Conservation (phyloP, 2,888 invertebrate species). For the Drosophila falleni region DNA sequence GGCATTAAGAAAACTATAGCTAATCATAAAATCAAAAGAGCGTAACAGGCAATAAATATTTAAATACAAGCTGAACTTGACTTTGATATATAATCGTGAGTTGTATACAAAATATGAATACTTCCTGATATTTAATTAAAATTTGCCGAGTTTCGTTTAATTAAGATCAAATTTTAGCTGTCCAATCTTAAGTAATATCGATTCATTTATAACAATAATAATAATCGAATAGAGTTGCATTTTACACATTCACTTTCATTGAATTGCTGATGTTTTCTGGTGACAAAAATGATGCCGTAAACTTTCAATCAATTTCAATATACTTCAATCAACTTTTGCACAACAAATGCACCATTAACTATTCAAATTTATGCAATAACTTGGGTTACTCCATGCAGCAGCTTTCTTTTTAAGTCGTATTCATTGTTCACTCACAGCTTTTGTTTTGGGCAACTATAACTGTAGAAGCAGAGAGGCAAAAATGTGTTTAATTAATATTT, state of each 20-base stretch:
- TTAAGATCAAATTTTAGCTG: not conserved
- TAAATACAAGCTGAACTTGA: constrained; percentile 24
- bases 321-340: too few relatives aligned
- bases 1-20: constrained; percentile 21
- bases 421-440: constrained; percentile 14
- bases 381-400: constrained; percentile 14
- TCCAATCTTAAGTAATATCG: constrained; percentile 1
- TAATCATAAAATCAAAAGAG: constrained; percentile 26
- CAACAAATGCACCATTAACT: constrained; percentile 61
- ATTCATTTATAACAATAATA: constrained; percentile 1
- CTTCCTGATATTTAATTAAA: constrained; percentile 13
- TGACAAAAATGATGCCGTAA: constrained; percentile 64
- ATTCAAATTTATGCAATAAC: constrained; percentile 67
- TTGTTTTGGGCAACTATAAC: constrained; percentile 21
- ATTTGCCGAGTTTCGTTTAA: constrained; percentile 1
- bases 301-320: constrained; percentile 56
- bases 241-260: constrained; percentile 31
- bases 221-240: constrained; percentile 12
- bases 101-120: not conserved
- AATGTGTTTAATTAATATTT: constrained; percentile 11
- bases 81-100: constrained; percentile 1
- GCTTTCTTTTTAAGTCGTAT: constrained; percentile 12
- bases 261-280: constrained; percentile 14
- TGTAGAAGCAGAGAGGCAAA: not conserved
- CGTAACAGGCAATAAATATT: constrained; percentile 26